These are phyloP conservation scores for Hyposoter dolosus DNA, from an alignment of 2,888 invertebrate species.

Conservation along the genomic window DNA sequence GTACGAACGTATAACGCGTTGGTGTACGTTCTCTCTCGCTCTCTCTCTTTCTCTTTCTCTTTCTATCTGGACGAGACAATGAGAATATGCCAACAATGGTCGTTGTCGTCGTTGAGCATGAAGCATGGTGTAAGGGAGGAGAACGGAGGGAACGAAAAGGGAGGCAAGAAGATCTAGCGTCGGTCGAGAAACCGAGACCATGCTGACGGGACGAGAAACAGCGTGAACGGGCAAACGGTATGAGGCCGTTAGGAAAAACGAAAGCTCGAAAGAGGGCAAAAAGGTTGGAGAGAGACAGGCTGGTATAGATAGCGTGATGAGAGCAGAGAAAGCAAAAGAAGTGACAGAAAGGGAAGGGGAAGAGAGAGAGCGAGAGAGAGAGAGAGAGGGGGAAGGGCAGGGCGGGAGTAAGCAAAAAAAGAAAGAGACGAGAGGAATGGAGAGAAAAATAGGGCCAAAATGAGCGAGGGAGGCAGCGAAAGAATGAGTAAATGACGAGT, in stretches of 20 bases:
- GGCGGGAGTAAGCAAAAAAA: background rate
- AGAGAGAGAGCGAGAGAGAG: conserved; percentile 32
- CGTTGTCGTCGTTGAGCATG: conserved; percentile 46
- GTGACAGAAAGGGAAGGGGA: conserved; percentile 13
- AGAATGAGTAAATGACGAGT: conserved; percentile 51
- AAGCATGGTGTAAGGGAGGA: conserved; percentile 31
- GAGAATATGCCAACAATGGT: conserved; percentile 65
- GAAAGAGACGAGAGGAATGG: background rate
- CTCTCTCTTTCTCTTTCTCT: background rate
- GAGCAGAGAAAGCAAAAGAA: conserved; percentile 20
- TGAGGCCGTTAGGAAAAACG: conserved; percentile 40
- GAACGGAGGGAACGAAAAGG: conserved; percentile 30
- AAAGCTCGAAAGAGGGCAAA: conserved; percentile 45
- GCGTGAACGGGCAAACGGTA: conserved; percentile 50
- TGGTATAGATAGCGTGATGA: conserved; percentile 23
- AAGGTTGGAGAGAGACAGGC: conserved; percentile 27
- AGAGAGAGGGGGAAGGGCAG: conserved; percentile 4
- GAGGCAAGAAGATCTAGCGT: conserved; percentile 61
- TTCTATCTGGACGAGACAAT: conserved; percentile 53
- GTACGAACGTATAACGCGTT: conserved; percentile 35
- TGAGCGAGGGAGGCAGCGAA: conserved; percentile 28
- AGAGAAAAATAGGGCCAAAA: conserved; percentile 5
- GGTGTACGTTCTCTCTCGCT: conserved; percentile 30
- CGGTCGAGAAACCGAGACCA: conserved; percentile 22
- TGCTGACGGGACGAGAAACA: conserved; percentile 59